Evolutionary conservation across 2,797 vertebrate species (phyloP).

Genomic region (Corythornis leucogaster): DNA sequence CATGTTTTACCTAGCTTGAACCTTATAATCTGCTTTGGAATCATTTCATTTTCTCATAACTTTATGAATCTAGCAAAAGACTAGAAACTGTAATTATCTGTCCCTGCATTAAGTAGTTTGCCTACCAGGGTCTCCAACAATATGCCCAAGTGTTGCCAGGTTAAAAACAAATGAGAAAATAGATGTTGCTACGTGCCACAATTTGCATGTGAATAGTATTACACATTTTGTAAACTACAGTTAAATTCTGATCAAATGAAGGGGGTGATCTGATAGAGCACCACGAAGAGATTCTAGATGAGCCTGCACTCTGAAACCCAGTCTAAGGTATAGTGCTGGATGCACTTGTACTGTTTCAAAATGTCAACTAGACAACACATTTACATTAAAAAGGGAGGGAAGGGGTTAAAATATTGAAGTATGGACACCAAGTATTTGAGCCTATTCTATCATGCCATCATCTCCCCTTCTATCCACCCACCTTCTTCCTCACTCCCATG

Average conservation of each 20-base stretch:
- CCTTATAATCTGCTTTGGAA: background rate
- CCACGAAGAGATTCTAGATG: background rate
- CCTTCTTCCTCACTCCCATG: background rate
- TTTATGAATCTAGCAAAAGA: background rate
- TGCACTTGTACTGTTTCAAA: background rate
- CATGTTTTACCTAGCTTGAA: slow-evolving; percentile 25
- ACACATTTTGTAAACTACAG: background rate
- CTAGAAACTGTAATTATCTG: background rate
- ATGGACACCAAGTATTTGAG: slow-evolving; percentile 22
- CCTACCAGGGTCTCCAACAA: background rate
- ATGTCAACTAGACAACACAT: background rate
- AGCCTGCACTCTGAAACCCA: background rate
- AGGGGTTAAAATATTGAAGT: background rate
- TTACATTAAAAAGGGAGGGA: background rate
- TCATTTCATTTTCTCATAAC: slow-evolving; percentile 8
- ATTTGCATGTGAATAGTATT: background rate
- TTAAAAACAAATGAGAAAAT: slow-evolving; percentile 22
- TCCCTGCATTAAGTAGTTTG: background rate
- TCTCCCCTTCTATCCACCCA: background rate
- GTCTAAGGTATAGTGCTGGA: background rate
- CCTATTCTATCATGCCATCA: background rate
- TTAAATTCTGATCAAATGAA: background rate
- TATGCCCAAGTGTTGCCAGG: background rate
- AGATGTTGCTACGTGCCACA: background rate
- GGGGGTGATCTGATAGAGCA: background rate